phyloP scores from a whole-genome alignment of 2,888 invertebrate species.

The Bruchidius siliquastri region DNA sequence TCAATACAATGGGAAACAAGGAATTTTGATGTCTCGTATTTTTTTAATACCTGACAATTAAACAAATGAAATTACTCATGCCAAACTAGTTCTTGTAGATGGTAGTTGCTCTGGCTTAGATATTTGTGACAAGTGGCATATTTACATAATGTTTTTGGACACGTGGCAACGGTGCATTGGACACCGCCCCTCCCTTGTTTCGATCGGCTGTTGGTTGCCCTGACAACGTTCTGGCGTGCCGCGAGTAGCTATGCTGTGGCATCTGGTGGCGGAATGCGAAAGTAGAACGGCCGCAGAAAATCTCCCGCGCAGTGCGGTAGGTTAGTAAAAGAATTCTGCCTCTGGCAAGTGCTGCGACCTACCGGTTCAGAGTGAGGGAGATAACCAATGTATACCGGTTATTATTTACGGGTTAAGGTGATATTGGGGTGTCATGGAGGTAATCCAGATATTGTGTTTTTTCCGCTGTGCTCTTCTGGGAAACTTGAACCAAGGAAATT shows the following conservation, averaged over 20 bases:
- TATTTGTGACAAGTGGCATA: neutral
- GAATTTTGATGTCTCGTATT: too few species aligned
- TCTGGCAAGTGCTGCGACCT: neutral
- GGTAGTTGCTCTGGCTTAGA: too few species aligned
- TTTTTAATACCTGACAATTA: too few species aligned
- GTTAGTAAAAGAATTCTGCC: neutral
- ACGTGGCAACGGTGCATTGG: neutral
- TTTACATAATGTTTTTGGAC: neutral
- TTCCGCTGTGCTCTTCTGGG: too few species aligned
- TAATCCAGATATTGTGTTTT: too few species aligned
- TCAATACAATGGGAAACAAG: too few species aligned
- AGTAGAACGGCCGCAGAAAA: neutral
- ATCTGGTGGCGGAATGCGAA: neutral
- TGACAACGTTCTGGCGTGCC: neutral
- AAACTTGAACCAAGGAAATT: too few species aligned
- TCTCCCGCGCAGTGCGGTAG: neutral
- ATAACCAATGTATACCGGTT: neutral
- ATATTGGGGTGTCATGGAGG: too few species aligned
- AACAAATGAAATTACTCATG: too few species aligned
- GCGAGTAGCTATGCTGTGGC: neutral
- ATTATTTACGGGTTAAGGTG: neutral
- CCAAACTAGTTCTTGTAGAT: too few species aligned
- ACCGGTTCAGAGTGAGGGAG: neutral
- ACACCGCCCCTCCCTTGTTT: neutral
- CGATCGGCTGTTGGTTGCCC: neutral